Evolutionary conservation across 2,113 vertebrate species (phyloP), one percentile per base, ranked within the genome.

Genomic region (Tyrannus savana): DNA sequence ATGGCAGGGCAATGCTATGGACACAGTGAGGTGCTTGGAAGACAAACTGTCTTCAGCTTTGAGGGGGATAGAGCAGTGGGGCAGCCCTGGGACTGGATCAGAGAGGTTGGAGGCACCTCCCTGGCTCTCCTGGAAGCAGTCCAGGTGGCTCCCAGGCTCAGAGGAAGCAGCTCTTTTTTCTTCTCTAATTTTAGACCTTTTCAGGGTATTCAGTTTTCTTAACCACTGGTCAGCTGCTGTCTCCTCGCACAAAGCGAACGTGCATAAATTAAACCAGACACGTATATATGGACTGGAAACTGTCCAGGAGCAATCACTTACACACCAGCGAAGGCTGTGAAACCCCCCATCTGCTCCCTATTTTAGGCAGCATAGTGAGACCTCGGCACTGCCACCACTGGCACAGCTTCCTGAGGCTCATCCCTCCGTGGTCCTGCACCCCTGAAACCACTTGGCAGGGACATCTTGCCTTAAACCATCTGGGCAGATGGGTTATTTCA

Each of bases 121-220:
- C 3, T 6, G 56, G 28, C 78, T 79, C 47, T 90, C 35, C 31
- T 93, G 85, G 66, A 78, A 79, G 39, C 60, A 71, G 42, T 60
- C 35, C 69, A 87, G 88, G 42, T 47, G 47, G 74, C 33, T 80
- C 59, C 1, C 1, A 27, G 39, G 39, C 71, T 88, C 2, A 0
- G 75, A 83, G 42, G 64, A 89, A 94, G 44, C 55, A 80, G 64
- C 67, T 95, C 72, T 90, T 93, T 21, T 73, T 93, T 68, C 82
- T 91, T 72, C 84, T 75, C 63, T 84, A 85, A 87, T 91, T 94
- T 97, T 96, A 95, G 90, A 85, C 58, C 72, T 73, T 90, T 87
- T 85, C 1, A 1, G 82, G 19, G 78, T 37, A 41, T 69, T 82
- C 72, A 35, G 75, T 82, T 91, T 89, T 85, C 82, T 83, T 69